A percentile compares a stretch with the other conserved stretches of the same genome.
Evolutionary conservation across 1,140 invertebrate species (phyloP).

Genomic region (Trichomalopsis sarcophagae): DNA sequence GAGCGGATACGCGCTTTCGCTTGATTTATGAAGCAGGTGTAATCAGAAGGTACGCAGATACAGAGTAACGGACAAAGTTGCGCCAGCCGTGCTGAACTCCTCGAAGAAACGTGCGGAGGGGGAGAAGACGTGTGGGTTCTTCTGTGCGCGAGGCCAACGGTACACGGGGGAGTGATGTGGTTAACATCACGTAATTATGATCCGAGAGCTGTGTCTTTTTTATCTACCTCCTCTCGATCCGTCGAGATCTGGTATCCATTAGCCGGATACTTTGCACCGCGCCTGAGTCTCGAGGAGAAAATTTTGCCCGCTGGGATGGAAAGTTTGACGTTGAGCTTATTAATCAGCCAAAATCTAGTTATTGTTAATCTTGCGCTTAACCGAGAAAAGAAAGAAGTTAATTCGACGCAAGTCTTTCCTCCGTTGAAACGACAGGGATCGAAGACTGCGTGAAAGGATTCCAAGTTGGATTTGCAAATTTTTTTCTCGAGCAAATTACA

Average conservation of each 20-base stretch:
- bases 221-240: not conserved
- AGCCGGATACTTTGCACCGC: not conserved
- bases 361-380: not conserved
- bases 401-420: no score
- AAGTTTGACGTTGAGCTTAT: constrained; percentile 14
- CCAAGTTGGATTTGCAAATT: no score
- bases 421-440: no score
- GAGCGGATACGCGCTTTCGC: not conserved
- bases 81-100: not conserved
- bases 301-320: not conserved
- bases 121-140: not conserved
- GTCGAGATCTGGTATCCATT: constrained; percentile 40
- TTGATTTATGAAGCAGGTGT: not conserved
- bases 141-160: not conserved
- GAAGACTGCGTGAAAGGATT: no score
- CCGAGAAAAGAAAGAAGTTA: no score
- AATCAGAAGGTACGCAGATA: not conserved
- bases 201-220: constrained; percentile 1
- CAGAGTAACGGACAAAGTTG: not conserved
- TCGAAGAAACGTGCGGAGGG: not conserved
- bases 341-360: not conserved
- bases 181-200: constrained; percentile 11
- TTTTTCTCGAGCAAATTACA: no score
- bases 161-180: constrained; percentile 22
- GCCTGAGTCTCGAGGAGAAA: not conserved